Percentiles rank a stretch among this genome's conserved stretches.
Conservation (phyloP, 23 tunicate species). For the Halocynthia aurantium region DNA sequence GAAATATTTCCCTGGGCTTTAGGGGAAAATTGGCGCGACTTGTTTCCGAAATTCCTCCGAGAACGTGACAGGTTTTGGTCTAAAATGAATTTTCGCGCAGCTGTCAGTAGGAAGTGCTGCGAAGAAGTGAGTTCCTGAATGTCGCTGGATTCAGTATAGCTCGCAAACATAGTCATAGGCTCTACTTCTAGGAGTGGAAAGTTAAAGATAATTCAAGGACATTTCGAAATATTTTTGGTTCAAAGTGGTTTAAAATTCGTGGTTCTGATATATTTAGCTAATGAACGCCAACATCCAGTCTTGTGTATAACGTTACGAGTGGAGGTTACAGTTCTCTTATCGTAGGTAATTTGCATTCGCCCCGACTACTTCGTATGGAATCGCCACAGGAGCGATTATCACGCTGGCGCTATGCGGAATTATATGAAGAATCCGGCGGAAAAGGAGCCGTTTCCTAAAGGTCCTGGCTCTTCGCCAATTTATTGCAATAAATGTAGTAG, state of each 20-base stretch:
- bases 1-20: slow-evolving; percentile 97
- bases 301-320: neutral
- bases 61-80: slow-evolving; percentile 55
- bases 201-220: neutral
- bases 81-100: slow-evolving; percentile 79
- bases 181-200: too few species aligned
- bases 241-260: neutral
- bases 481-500: slow-evolving; percentile 58
- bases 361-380: slow-evolving; percentile 79
- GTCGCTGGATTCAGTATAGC: neutral
- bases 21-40: slow-evolving; percentile 71
- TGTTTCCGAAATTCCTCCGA: slow-evolving; percentile 42
- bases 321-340: neutral
- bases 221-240: neutral
- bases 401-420: slow-evolving; percentile 67
- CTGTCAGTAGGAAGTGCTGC: slow-evolving; percentile 85
- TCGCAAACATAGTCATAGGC: neutral
- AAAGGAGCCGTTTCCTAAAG: slow-evolving; percentile 85
- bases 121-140: slow-evolving; percentile 53
- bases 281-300: neutral
- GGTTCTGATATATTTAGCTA: too few species aligned
- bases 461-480: slow-evolving; percentile 91
- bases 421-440: slow-evolving; percentile 52
- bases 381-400: slow-evolving; percentile 45
- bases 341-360: slow-evolving; percentile 52